These are phyloP conservation scores for Percopsis omiscomaycus DNA, from an alignment of 2,797 vertebrate genomes.

Conservation along the genomic window DNA sequence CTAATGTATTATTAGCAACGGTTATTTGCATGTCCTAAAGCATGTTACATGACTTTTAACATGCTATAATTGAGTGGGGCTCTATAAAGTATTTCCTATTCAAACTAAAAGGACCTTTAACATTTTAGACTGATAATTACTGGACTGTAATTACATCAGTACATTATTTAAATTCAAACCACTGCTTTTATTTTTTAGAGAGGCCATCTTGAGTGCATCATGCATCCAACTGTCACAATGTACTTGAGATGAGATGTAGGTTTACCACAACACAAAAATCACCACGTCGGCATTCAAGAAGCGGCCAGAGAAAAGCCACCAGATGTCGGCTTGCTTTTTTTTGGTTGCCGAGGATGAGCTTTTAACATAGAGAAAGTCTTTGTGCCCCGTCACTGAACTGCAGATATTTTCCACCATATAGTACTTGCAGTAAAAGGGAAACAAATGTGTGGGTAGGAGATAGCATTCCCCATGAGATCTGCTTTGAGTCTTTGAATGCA, in stretches of 20 bases:
- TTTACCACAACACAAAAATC: conserved; percentile 48
- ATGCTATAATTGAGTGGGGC: too few species aligned
- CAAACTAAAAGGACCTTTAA: too few species aligned
- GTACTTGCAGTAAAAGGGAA: conserved; percentile 16
- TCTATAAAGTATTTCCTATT: too few species aligned
- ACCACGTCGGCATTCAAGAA: conserved; percentile 38
- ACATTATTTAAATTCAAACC: conserved; percentile 28
- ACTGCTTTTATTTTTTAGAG: conserved; percentile 17
- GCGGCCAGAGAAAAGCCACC: conserved; percentile 27
- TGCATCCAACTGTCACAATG: conserved; percentile 31
- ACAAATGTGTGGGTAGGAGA: conserved; percentile 17
- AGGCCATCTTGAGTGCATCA: conserved; percentile 2
- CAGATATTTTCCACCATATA: conserved; percentile 20
- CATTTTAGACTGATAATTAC: conserved; percentile 22
- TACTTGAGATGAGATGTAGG: conserved; percentile 28
- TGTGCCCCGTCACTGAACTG: conserved; percentile 28
- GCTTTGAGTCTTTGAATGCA: background rate
- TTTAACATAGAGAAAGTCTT: conserved; percentile 30
- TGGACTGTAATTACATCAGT: conserved; percentile 27
- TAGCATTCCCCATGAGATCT: background rate
- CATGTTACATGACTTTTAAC: too few species aligned
- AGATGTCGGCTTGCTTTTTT: conserved; percentile 54
- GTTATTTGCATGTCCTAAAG: too few species aligned
- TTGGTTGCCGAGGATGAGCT: conserved; percentile 34
- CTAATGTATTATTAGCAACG: too few species aligned